A percentile compares a stretch with the other conserved stretches of the same genome.
Evolutionary conservation across 2,888 invertebrate genomes (phyloP).

Genomic region (Nomada fucata): DNA sequence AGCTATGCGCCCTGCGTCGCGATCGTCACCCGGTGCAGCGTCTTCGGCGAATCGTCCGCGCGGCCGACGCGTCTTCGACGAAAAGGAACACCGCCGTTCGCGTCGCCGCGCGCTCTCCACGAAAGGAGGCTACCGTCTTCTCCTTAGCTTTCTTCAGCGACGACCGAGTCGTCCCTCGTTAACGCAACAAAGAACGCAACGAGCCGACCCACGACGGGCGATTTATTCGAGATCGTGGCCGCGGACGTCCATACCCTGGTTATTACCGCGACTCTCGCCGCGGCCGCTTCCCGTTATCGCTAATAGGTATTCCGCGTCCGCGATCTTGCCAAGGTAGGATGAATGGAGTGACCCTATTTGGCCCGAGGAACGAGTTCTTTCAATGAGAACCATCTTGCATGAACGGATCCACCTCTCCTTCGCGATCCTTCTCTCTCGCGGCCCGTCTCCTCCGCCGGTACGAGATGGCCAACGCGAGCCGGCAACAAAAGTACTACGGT

Average conservation of each 20-base stretch:
- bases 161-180: neutral
- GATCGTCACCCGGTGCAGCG: constrained; percentile 1
- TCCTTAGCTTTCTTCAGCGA: neutral
- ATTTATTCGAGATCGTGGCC: constrained; percentile 30
- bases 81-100: too few species aligned
- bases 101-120: neutral
- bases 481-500: constrained; percentile 58
- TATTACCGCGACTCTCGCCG: constrained; percentile 27
- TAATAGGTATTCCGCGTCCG: constrained; percentile 55
- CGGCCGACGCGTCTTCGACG: too few species aligned
- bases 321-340: constrained; percentile 55
- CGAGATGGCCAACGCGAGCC: constrained; percentile 33
- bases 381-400: constrained; percentile 62
- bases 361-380: constrained; percentile 66
- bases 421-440: constrained; percentile 7
- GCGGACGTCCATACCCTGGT: neutral
- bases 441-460: constrained; percentile 25
- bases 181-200: neutral
- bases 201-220: constrained; percentile 6
- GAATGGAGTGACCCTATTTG: constrained; percentile 65
- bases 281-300: constrained; percentile 39
- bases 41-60: too few species aligned
- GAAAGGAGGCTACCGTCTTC: neutral
- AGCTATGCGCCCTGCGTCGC: constrained; percentile 4
- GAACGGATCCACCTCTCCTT: constrained; percentile 45